These are phyloP conservation scores for Ophioderma brevispina DNA, from an alignment of 35 echinoderm and acorn worm genomes.

Conservation along the genomic window DNA sequence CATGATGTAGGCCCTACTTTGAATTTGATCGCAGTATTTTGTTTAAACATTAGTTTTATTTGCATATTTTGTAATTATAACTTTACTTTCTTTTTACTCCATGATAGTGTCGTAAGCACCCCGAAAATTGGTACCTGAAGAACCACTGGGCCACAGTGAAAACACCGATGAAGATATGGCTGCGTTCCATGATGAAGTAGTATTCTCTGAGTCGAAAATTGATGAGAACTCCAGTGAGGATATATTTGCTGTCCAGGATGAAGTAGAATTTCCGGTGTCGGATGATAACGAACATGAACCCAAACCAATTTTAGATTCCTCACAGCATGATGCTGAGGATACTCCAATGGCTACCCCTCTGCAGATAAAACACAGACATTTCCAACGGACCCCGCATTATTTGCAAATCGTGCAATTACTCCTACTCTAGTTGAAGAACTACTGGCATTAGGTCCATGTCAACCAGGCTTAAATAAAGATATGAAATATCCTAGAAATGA, in stretches of 20 bases:
- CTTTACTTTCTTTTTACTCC: too few relatives aligned
- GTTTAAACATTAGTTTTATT: too few relatives aligned
- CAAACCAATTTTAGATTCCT: not conserved
- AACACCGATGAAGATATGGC: too few relatives aligned
- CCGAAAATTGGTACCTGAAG: too few relatives aligned
- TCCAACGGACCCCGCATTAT: not conserved
- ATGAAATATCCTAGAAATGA: not conserved
- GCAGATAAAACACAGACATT: not conserved
- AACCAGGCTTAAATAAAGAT: not conserved
- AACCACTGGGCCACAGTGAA: too few relatives aligned
- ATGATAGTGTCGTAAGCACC: too few relatives aligned
- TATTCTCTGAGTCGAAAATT: too few relatives aligned
- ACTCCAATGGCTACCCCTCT: not conserved
- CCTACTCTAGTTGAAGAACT: not conserved
- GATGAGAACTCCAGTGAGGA: too few relatives aligned
- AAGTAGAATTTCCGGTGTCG: not conserved
- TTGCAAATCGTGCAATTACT: not conserved
- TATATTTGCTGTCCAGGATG: not conserved
- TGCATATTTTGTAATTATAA: too few relatives aligned
- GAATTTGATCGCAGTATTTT: too few relatives aligned
- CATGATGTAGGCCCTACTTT: too few relatives aligned
- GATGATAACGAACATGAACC: not conserved
- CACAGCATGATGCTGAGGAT: not conserved
- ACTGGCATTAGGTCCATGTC: not conserved
- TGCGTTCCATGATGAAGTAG: too few relatives aligned